Evolutionary conservation across 2,113 vertebrate genomes (phyloP), one percentile per base, ranked within the genome.

Genomic region (Actenoides lindsayi): DNA sequence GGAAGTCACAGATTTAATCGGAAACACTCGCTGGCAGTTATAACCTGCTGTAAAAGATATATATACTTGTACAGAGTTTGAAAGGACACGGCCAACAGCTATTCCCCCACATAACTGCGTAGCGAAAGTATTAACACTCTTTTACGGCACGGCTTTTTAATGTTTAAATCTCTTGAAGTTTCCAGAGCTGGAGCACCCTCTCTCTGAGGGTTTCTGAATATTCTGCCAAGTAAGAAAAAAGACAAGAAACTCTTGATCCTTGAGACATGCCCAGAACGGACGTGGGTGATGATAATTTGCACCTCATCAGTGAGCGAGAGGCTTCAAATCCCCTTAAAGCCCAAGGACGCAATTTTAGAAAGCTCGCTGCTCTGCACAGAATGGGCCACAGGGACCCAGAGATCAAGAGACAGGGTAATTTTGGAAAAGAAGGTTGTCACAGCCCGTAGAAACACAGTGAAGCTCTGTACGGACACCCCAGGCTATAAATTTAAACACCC

Each of bases 11-110:
- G 21, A 37, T n/a, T 78, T 63, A 68, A 92, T 75, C 17, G 2
- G 77, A 84, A 93, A 79, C 96, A 92, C 63, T 91, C 51, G 84
- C 75, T 71, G 64, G 77, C 68, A 76, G 80, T 63, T 95, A 75
- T 9, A 82, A 83, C 30, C 33, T 73, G 54, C 37, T 91, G 7
- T 53, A 79, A 80, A 92, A 88, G 79, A 70, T 21, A n/a, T 33
- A 57, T 57, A 25, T 17, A 33, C 3, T 62, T 39, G 64, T 13
- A 64, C 1, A 35, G 20, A 67, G 54, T 16, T 42, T 0, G 1
- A 54, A 63, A 77, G 63, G 67, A 78, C 25, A n/a, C 70, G 89
- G 94, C 77, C 71, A 92, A 59, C 25, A 67, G 68, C 64, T 51
- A 50, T 37, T 75, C 44, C 51, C 35, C 25, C 18, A 1, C 11